phyloP scores from a whole-genome alignment of 1,140 invertebrate species.

The Scaptomyza graminum region DNA sequence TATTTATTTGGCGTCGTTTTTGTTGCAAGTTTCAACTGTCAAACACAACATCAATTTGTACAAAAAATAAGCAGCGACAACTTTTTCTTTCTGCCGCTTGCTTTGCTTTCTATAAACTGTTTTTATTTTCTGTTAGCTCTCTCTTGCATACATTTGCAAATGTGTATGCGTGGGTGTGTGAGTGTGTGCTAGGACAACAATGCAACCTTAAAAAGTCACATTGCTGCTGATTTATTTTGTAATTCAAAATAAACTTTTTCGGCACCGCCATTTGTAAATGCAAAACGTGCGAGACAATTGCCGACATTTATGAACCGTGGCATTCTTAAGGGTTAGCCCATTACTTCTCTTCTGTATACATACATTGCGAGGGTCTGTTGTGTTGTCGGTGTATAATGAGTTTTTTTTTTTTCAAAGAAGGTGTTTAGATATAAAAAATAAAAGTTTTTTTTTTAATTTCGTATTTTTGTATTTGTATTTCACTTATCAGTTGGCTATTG shows the following conservation, averaged over 20 bases:
- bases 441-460: too few relatives aligned
- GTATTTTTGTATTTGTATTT: too few relatives aligned
- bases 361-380: neutral
- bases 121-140: slow-evolving; percentile 39
- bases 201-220: slow-evolving; percentile 76
- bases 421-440: too few relatives aligned
- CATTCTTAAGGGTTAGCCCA: slow-evolving; percentile 28
- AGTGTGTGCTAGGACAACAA: slow-evolving; percentile 56
- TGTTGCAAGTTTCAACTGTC: slow-evolving; percentile 82
- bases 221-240: slow-evolving; percentile 77
- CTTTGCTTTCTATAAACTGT: slow-evolving; percentile 61
- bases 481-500: too few relatives aligned
- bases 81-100: slow-evolving; percentile 57
- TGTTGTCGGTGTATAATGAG: neutral
- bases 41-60: slow-evolving; percentile 83
- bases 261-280: slow-evolving; percentile 43
- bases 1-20: slow-evolving; percentile 77
- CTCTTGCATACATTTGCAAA: slow-evolving; percentile 33
- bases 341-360: neutral
- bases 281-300: slow-evolving; percentile 61
- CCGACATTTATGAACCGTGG: slow-evolving; percentile 57
- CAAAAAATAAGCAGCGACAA: slow-evolving; percentile 76
- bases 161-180: slow-evolving; percentile 32
- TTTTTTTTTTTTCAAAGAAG: neutral
- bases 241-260: slow-evolving; percentile 68